Evolutionary conservation across 2,113 vertebrate genomes (phyloP), one percentile per base, ranked within the genome.

Genomic region (Leptosomus discolor): DNA sequence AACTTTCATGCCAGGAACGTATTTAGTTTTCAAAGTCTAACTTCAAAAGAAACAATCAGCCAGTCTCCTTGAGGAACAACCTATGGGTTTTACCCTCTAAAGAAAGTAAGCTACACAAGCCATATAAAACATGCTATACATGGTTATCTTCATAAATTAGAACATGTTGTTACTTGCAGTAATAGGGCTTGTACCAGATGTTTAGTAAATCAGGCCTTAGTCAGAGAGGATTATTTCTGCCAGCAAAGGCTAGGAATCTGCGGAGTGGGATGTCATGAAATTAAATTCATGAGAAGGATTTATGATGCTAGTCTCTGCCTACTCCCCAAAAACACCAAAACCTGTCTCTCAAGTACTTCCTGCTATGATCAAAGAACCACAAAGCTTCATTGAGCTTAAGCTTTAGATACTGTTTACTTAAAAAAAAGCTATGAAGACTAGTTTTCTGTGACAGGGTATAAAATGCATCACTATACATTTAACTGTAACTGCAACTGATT

Each of bases 151-250:
- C 91, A 60, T 91, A 84, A 94, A 92, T 77, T 32, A 78, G 68
- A 97, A 89, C 96, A 91, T 15, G 97, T 65, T 74, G 91, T 50
- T 95, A 94, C 95, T 95, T 87, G 96, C 95, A 95, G 76, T 87
- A 94, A 94, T 2, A 94, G 95, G 95, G 92, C 95, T 97, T 94
- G 95, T 75, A 95, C 92, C 96, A 97, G 94, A 95, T 97, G 96
- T 94, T 96, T 94, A 81, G 85, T 71, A 92, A 92, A 97, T 94
- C 94, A 85, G 79, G 87, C 86, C 91, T 97, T 94, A 97, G 90
- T 94, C 96, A 96, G 76, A 90, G 90, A 95, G 94, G 94, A 96
- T 97, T 97, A 97, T 81, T 97, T 91, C 92, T 96, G 96, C 80
- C 92, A 96, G 96, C 88, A 89, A 71, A 96, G 88, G 73, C 77